Evolutionary conservation across 2,113 vertebrate genomes (phyloP).

Genomic region (Orientallactaga bullata): DNA sequence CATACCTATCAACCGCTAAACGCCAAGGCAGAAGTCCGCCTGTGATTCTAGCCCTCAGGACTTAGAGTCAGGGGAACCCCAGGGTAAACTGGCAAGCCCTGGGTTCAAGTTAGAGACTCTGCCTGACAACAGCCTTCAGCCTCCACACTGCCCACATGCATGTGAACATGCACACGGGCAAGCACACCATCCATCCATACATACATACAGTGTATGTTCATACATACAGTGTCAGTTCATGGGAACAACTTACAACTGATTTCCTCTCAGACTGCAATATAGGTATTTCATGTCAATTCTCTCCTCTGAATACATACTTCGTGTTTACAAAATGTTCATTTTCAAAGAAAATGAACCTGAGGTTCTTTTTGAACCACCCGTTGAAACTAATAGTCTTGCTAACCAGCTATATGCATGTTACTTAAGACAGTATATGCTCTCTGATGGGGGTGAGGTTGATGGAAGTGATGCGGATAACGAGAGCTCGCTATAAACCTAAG

Average conservation of each 20-base stretch:
- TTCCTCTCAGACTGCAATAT: not conserved
- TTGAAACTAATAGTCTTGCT: slow-evolving; percentile 21
- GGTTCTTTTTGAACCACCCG: slow-evolving; percentile 1
- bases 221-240: not conserved
- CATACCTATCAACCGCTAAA: no score
- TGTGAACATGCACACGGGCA: no score
- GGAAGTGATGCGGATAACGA: slow-evolving; percentile 19
- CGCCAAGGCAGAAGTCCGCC: no score
- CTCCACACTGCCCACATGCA: no score
- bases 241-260: slow-evolving; percentile 4
- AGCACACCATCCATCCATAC: no score
- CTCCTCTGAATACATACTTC: not conserved
- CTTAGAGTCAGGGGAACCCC: no score
- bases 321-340: not conserved
- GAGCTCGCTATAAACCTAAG: not conserved
- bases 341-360: slow-evolving; percentile 41
- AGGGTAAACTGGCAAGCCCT: no score
- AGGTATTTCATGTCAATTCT: not conserved
- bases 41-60: no score
- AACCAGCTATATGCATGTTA: not conserved
- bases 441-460: not conserved
- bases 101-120: no score
- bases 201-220: no score
- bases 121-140: no score
- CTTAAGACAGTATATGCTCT: not conserved